Base-by-base conservation (phyloP, 2,113 vertebrate species). In the Ranitomeya imitator region DNA sequence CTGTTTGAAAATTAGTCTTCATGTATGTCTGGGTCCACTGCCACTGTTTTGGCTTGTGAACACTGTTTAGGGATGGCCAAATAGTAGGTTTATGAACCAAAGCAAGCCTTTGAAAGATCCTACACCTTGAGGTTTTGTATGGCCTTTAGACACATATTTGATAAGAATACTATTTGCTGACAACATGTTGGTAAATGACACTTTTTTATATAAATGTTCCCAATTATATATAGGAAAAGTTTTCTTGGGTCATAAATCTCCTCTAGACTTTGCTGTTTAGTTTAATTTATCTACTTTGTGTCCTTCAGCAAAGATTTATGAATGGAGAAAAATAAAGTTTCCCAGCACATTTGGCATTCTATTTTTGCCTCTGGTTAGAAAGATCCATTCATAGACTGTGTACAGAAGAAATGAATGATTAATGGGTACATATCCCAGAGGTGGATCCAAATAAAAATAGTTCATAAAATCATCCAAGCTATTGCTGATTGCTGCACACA, bases 331-430 rank as follows among this genome's bases (percentile, higher is more conserved):
- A 52, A 11, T 4, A n/a, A 73, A 26, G 57, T 76, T 51, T 71
- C 54, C 55, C 23, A 60, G 12, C 55, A 85, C 26, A 59, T 7
- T 31, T 23, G 67, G 16, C 21, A 55, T 60, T 61, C 55, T 61
- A n/a, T 85, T 85, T 85, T 85, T 76, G 69, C 26, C 69, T 60
- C 71, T 59, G 69, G 18, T 74, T 76, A 85, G 7, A 85, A 74
- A 57, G 55, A 74, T 85, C 55, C 54, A 76, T 74, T 85, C 69
- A 85, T 73, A 85, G 69, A 60, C 67, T 83, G 19, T 76, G 52
- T 59, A 76, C 54, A 74, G 54, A 85, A 85, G 26, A 76, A 51
- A 85, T 85, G 71, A 85, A 85, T 85, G 69, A 85, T 85, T 85
- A 74, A 85, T 74, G 51, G 83, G 8, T 85, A 85, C 54, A 73